These are phyloP conservation scores for Chloromyia formosa DNA, from an alignment of 2,888 invertebrate genomes.

Conservation along the genomic window DNA sequence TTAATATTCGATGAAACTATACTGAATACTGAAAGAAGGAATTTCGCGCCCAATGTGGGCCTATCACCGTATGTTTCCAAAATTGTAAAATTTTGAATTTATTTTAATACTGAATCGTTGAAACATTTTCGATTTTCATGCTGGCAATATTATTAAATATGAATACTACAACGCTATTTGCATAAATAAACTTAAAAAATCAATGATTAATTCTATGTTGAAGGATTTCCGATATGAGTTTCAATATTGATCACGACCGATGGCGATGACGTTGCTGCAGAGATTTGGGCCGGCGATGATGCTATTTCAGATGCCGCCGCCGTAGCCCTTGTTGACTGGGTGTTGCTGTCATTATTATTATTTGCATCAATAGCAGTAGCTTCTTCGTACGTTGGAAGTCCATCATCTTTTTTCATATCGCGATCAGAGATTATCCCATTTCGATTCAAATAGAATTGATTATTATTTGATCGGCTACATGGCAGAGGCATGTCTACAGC, in stretches of 20 bases:
- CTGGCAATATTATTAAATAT: too few relatives aligned
- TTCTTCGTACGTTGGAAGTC: slow-evolving; percentile 36
- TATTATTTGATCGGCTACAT: too few relatives aligned
- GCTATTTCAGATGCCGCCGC: not conserved
- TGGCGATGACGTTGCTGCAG: not conserved
- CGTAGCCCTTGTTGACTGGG: not conserved
- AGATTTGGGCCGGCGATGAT: not conserved
- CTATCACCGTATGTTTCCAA: too few relatives aligned
- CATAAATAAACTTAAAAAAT: too few relatives aligned
- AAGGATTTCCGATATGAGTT: not conserved
- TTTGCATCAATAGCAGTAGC: not conserved
- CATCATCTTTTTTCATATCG: slow-evolving; percentile 20
- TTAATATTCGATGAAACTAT: too few relatives aligned
- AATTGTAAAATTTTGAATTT: too few relatives aligned
- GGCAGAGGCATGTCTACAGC: not conserved
- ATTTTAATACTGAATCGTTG: too few relatives aligned
- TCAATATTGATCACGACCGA: slow-evolving; percentile 14
- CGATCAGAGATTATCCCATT: not conserved
- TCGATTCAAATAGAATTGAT: not conserved
- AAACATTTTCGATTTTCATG: too few relatives aligned
- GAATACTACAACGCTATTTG: too few relatives aligned
- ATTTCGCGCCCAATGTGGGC: too few relatives aligned
- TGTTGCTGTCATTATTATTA: not conserved
- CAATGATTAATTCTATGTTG: not conserved
- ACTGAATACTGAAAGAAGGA: too few relatives aligned